Percentiles rank a stretch among this genome's conserved stretches.
Evolutionary conservation across 2,888 invertebrate species (phyloP).

Genomic region (Xestoiulus laeticollis): DNA sequence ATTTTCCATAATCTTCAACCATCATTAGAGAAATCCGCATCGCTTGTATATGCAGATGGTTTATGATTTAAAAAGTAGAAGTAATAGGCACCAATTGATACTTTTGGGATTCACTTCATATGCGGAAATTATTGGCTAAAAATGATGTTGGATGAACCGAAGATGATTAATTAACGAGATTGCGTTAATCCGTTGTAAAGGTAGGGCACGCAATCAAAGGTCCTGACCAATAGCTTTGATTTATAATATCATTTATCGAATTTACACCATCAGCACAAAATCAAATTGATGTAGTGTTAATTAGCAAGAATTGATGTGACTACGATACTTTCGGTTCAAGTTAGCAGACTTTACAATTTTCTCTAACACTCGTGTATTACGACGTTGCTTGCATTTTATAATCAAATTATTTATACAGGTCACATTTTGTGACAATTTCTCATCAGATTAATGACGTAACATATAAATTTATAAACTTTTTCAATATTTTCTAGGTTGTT

Average conservation of each 20-base stretch:
- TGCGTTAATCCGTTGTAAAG: neutral
- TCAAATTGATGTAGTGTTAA: neutral
- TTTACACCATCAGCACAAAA: neutral
- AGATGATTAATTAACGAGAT: neutral
- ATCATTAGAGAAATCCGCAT: neutral
- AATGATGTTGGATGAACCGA: neutral
- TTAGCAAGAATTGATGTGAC: neutral
- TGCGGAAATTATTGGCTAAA: too few species aligned
- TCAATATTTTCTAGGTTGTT: too few species aligned
- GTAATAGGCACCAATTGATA: neutral
- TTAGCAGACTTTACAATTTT: neutral
- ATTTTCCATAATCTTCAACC: constrained; percentile 38
- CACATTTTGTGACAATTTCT: neutral
- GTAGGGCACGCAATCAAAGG: too few species aligned
- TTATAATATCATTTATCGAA: too few species aligned
- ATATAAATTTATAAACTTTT: neutral
- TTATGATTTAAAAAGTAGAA: neutral
- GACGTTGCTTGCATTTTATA: neutral
- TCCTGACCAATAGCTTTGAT: too few species aligned
- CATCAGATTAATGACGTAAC: neutral
- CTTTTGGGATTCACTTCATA: neutral
- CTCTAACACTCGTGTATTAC: neutral
- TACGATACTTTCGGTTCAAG: neutral
- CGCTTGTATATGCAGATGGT: constrained; percentile 31
- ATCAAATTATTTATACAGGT: neutral